Percentiles rank a stretch among this genome's conserved stretches.
Evolutionary conservation across 2,113 vertebrate species (phyloP).

Genomic region (Tichodroma muraria): DNA sequence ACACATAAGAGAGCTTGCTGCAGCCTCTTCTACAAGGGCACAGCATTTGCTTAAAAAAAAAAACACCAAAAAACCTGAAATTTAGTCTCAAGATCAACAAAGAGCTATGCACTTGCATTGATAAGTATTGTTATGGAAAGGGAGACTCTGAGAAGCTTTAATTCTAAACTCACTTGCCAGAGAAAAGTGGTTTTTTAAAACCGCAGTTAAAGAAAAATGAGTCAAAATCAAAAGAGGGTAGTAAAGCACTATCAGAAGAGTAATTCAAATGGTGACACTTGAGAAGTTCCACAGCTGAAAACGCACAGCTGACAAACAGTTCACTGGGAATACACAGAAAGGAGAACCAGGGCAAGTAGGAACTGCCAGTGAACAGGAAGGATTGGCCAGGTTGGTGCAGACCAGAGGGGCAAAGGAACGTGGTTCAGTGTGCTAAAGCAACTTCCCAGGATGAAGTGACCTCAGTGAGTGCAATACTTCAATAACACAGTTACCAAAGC

Average conservation of each 20-base stretch:
- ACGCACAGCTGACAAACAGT: background rate
- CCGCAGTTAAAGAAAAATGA: background rate
- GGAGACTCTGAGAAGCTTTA: background rate
- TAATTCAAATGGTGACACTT: background rate
- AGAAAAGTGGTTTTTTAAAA: background rate
- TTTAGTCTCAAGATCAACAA: background rate
- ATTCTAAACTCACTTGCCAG: background rate
- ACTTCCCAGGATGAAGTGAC: background rate
- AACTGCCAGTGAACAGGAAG: background rate
- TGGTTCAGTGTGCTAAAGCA: background rate
- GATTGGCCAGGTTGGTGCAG: background rate
- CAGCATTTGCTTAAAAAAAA: background rate
- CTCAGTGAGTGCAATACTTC: background rate
- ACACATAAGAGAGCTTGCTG: background rate
- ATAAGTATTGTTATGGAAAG: background rate
- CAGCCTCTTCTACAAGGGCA: background rate
- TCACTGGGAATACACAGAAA: background rate
- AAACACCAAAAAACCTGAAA: background rate
- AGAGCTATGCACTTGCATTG: background rate
- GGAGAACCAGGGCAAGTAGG: background rate
- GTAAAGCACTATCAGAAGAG: background rate
- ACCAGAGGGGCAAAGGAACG: background rate
- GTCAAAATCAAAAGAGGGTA: background rate
- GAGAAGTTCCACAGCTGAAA: background rate
- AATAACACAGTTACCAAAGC: background rate